Base-by-base conservation (phyloP, 2,888 invertebrate genomes). In the Balanococcus diminutus region DNA sequence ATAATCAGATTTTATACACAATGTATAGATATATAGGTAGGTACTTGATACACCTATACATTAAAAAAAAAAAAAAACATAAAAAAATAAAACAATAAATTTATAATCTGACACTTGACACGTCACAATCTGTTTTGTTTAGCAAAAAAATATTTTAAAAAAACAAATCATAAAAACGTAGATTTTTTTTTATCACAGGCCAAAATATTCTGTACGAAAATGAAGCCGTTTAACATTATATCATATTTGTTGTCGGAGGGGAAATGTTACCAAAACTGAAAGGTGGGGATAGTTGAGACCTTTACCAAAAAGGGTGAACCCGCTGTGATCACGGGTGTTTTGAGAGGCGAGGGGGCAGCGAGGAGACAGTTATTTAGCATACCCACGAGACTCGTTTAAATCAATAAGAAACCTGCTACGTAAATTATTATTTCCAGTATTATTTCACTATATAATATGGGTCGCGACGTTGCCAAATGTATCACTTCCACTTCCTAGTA, bases 281-380 rank as follows among this genome's bases (percentile, higher is more conserved):
- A 16, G 22, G 67, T 56, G 84, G 61, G 61, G 36, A 61, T 51
- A 39, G 1, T 32, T 28, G 36, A 67, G 84, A 67, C 84, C 84
- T 84, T 84, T 84, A 84, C 51, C 42, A 42, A 56, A 84, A 67
- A 87, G 88, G 88, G 87, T 84, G 87, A 86, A 88, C 87, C 81
- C 86, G 87, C 84, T 84, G 86, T 87, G 87, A 46, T 61, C 46
- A 86, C 83, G 87, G 86, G 56, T 25, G 51, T 81, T 87, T 61
- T 36, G 67, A 75, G 42, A 81, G 82, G 86, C 81, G 56, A 82
- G 51, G 75, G 82, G 36, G 86, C 86, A 84, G 87, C 82, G 87
- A 87, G 88, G 87, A 88, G 88, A 88, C 88, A 87, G 88, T 86
- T 86, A 86, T 87, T 87, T 87, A 87, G 87, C 87, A 84, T 86